These are phyloP conservation scores for Ctenoplectra terminalis DNA, from an alignment of 1,140 invertebrate species.

Conservation along the genomic window DNA sequence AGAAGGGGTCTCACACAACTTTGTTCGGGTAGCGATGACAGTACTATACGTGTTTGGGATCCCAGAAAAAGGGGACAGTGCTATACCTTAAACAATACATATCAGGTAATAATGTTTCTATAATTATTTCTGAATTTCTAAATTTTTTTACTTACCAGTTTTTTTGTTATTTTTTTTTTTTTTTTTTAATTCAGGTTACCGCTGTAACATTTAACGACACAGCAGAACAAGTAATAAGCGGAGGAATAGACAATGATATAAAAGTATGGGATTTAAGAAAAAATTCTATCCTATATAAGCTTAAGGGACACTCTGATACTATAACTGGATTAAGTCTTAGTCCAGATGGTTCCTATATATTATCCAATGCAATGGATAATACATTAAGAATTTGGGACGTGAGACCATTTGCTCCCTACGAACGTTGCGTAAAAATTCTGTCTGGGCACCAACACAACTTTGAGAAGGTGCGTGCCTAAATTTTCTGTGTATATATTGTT, in stretches of 20 bases:
- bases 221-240: conserved; percentile 94
- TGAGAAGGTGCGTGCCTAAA: conserved; percentile 89
- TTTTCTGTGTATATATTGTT: background rate
- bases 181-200: conserved; percentile 85
- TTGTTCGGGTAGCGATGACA: conserved; percentile 97
- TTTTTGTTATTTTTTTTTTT: background rate
- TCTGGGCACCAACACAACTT: conserved; percentile 98
- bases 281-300: conserved; percentile 92
- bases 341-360: conserved; percentile 96
- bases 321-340: conserved; percentile 96
- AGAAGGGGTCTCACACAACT: conserved; percentile 94
- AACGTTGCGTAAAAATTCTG: conserved; percentile 97
- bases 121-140: background rate
- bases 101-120: conserved; percentile 82
- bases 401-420: conserved; percentile 91
- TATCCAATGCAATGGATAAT: conserved; percentile 99
- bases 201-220: conserved; percentile 98
- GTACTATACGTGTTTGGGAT: conserved; percentile 96
- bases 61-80: conserved; percentile 90
- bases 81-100: conserved; percentile 91
- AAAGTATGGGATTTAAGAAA: conserved; percentile 99
- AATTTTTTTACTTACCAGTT: background rate
- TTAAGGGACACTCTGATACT: conserved; percentile 96
- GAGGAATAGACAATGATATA: conserved; percentile 98
- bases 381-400: conserved; percentile 93